Percentiles rank a stretch among this genome's conserved stretches.
Evolutionary conservation across 2,797 vertebrate genomes (phyloP).

Genomic region (Acrocephalus scirpaceus): DNA sequence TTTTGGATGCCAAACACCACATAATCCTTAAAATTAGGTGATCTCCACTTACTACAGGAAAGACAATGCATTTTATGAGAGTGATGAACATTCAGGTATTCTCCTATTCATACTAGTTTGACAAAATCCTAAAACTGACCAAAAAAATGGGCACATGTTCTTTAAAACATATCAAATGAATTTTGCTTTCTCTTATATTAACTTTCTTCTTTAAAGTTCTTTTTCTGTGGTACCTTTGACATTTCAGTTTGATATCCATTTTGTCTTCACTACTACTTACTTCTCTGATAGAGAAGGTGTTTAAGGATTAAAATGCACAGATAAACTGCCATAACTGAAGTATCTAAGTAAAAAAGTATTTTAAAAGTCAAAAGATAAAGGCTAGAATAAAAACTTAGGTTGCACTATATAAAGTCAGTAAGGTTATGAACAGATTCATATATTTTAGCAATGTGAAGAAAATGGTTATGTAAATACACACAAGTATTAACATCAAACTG

Average conservation of each 20-base stretch:
- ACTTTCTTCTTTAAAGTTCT: background rate
- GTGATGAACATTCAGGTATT: constrained; percentile 10
- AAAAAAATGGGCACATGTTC: background rate
- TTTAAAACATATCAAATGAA: background rate
- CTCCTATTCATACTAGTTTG: background rate
- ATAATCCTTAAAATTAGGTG: background rate
- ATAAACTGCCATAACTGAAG: constrained; percentile 47
- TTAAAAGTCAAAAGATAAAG: constrained; percentile 74
- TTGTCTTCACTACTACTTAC: constrained; percentile 14
- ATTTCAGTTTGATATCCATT: background rate
- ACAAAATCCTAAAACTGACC: background rate
- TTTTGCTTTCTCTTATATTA: background rate
- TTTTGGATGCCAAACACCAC: background rate
- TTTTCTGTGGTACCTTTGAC: background rate
- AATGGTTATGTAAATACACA: constrained; percentile 93
- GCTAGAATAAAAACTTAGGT: constrained; percentile 77
- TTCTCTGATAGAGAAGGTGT: constrained; percentile 42
- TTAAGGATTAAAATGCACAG: constrained; percentile 66
- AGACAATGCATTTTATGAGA: background rate
- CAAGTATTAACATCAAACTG: constrained; percentile 94
- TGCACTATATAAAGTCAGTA: constrained; percentile 80
- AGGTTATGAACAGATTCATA: constrained; percentile 77
- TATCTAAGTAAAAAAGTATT: constrained; percentile 68
- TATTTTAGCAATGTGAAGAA: constrained; percentile 84
- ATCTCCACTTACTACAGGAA: background rate